phyloP scores from a whole-genome alignment of 1,140 invertebrate species.

The Elymnias hypermnestra region DNA sequence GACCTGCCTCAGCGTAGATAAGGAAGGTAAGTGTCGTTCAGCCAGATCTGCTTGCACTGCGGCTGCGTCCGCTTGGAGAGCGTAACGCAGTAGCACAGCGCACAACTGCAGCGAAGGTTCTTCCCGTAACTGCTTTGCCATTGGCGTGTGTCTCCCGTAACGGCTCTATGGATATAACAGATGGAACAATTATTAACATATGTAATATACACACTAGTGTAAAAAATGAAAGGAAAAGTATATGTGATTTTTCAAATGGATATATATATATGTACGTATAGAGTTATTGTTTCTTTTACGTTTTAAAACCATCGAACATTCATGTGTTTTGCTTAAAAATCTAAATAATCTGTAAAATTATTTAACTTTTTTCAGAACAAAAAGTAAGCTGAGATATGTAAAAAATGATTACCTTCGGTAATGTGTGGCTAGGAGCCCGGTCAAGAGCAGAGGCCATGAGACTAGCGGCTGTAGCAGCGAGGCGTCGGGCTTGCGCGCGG shows the following conservation, averaged over 20 bases:
- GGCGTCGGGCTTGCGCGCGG: constrained; percentile 84
- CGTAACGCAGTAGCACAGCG: constrained; percentile 90
- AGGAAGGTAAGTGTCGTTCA: constrained; percentile 87
- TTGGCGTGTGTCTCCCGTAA: constrained; percentile 89
- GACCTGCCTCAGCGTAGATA: constrained; percentile 90
- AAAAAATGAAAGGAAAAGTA: neutral
- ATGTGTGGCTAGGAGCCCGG: constrained; percentile 87
- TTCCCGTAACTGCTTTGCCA: constrained; percentile 94
- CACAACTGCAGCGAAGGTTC: constrained; percentile 97
- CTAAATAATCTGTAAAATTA: too few species aligned
- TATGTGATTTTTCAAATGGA: constrained; percentile 37
- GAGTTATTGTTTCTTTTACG: too few species aligned
- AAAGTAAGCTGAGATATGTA: too few species aligned
- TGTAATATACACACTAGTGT: too few species aligned
- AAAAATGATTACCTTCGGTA: constrained; percentile 82
- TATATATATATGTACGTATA: too few species aligned
- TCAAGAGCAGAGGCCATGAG: constrained; percentile 97
- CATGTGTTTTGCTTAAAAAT: too few species aligned
- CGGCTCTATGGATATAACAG: constrained; percentile 91
- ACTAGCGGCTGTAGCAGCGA: constrained; percentile 92
- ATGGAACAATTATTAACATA: too few species aligned
- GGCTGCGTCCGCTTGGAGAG: constrained; percentile 83
- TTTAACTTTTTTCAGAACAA: too few species aligned
- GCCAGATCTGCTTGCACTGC: constrained; percentile 90
- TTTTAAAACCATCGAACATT: too few species aligned